Evolutionary conservation across 2,888 invertebrate genomes (phyloP), one percentile per base, ranked within the genome.

Genomic region (Tachina lurida): DNA sequence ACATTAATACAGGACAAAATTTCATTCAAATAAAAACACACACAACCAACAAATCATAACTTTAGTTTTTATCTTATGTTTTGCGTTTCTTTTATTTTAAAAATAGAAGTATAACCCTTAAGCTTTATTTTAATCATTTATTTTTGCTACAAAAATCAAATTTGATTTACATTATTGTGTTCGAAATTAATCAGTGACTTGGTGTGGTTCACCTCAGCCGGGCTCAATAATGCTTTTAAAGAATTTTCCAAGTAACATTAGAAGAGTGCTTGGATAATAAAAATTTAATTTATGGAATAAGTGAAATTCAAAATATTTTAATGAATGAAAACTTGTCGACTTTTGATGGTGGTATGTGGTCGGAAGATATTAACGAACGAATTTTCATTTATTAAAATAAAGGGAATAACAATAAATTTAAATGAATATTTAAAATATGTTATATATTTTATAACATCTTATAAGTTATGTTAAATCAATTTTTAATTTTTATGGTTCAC

Each of bases 71-170:
- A 83, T 79, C 82, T 75, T 63, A 71, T 54, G 19, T 65, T 68
- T 52, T 62, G 56, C 54, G 13, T 58, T 70, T 70, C 68, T 0
- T 52, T 78, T 49, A n/a, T 67, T 86, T 58, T 82, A 76, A 86
- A 86, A 83, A 83, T 86, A 79, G 76, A 58, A 76, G 22, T 65
- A 45, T 71, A 60, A 67, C 75, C 83, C 83, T 75, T 13, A 67
- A 79, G 85, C 31, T 10, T 47, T 65, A 56, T 60, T 60, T 43
- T 12, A 15, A 67, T 41, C 39, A n/a, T 43, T 62, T 76, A 49
- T 54, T 31, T 31, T 31, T 7, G 39, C 45, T 39, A 4, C 2
- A 56, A 74, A 79, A 79, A 63, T 62, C 60, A 78, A 74, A 78
- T 62, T 74, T 62, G 56, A 68, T 84, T 78, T 65, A 63, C 19